Evolutionary conservation across 2,888 invertebrate genomes (phyloP).

Genomic region (Hedya salicella): DNA sequence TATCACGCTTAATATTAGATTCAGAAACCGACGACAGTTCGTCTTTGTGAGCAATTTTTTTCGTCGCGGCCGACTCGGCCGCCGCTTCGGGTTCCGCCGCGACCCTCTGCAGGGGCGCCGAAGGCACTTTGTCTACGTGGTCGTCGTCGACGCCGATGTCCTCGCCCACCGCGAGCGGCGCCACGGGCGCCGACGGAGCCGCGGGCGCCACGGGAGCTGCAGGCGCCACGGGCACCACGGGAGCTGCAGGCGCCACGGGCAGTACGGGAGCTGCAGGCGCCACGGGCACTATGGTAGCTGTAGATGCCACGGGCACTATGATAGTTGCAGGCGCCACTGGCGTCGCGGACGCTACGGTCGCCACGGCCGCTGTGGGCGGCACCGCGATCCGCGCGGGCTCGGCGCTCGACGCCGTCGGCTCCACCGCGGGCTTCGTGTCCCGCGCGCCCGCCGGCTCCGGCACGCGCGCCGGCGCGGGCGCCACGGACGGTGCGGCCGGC

Average conservation of each 20-base stretch:
- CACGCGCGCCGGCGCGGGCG: slow-evolving; percentile 38
- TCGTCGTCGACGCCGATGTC: slow-evolving; percentile 89
- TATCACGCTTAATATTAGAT: slow-evolving; percentile 76
- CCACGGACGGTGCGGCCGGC: slow-evolving; percentile 41
- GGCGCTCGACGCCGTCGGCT: no score
- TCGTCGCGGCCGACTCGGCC: slow-evolving; percentile 69
- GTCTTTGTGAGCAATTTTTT: slow-evolving; percentile 74
- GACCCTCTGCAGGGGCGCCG: slow-evolving; percentile 65
- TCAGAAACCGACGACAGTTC: slow-evolving; percentile 75
- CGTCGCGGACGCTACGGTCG: no score
- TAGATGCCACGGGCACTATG: background rate
- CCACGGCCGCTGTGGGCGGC: no score
- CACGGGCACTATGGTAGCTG: slow-evolving; percentile 16
- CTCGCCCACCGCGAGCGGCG: slow-evolving; percentile 89
- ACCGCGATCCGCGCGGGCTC: slow-evolving; percentile 18
- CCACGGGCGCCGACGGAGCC: slow-evolving; percentile 61
- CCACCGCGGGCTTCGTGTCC: slow-evolving; percentile 33
- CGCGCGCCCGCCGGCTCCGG: slow-evolving; percentile 34
- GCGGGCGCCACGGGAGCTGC: slow-evolving; percentile 37
- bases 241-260: slow-evolving; percentile 11
- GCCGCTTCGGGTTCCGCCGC: slow-evolving; percentile 59
- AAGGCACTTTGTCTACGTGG: slow-evolving; percentile 83
- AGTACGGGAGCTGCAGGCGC: slow-evolving; percentile 23
- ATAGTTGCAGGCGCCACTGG: no score
- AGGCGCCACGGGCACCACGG: background rate